Evolutionary conservation across 1,140 invertebrate species (phyloP).

Genomic region (Drosophila athabasca): DNA sequence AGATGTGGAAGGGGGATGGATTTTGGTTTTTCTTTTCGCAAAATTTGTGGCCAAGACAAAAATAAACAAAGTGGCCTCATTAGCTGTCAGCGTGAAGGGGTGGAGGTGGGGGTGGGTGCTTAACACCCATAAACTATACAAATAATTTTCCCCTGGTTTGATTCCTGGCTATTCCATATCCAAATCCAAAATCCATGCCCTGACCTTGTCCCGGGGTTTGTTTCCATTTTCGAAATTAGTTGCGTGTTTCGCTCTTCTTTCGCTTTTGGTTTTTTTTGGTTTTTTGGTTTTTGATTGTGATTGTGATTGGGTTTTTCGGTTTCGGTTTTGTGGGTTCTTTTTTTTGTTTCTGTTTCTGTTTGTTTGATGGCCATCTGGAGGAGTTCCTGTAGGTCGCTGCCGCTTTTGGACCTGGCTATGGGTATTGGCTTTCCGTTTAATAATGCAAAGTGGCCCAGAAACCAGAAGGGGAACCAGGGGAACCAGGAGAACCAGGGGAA

Average conservation of each 20-base stretch:
- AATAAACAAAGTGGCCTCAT: slow-evolving; percentile 76
- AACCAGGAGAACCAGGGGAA: too few species aligned
- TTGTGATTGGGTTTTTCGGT: slow-evolving; percentile 17
- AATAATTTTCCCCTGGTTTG: slow-evolving; percentile 44
- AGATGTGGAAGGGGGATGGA: slow-evolving; percentile 16
- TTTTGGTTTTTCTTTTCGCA: slow-evolving; percentile 31
- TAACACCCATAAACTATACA: slow-evolving; percentile 68
- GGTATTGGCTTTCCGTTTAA: slow-evolving; percentile 42
- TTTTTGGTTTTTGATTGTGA: slow-evolving; percentile 21
- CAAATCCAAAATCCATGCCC: slow-evolving; percentile 18
- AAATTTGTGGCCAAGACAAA: slow-evolving; percentile 52
- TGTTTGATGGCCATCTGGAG: slow-evolving; percentile 50
- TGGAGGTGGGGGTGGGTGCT: not conserved
- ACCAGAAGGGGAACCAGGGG: not conserved
- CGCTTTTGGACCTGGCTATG: slow-evolving; percentile 12
- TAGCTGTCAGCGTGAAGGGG: slow-evolving; percentile 16
- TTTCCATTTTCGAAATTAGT: slow-evolving; percentile 65
- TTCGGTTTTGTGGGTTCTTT: not conserved
- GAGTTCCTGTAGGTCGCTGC: too few species aligned
- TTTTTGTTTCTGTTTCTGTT: slow-evolving; percentile 9
- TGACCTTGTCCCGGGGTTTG: slow-evolving; percentile 58
- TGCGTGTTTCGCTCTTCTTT: slow-evolving; percentile 58
- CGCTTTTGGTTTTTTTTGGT: slow-evolving; percentile 3
- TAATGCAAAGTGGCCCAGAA: slow-evolving; percentile 48
- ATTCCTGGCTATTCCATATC: slow-evolving; percentile 1